phyloP scores from a whole-genome alignment of 2,113 vertebrate species.

The Oxyura jamaicensis region DNA sequence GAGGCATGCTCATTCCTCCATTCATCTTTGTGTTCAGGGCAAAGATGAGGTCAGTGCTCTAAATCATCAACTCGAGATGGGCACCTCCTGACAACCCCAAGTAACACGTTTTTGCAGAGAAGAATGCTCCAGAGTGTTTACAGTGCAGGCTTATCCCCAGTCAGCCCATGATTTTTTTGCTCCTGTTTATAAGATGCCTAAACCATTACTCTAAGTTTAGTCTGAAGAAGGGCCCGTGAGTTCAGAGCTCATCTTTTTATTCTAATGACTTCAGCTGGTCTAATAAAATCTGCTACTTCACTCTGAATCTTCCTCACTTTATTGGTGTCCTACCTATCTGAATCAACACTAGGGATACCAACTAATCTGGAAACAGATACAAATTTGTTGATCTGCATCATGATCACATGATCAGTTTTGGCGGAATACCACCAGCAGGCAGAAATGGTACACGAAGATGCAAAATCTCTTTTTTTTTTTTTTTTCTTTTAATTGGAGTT shows the following conservation, averaged over 20 bases:
- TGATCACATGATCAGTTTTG: neutral
- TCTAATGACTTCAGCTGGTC: neutral
- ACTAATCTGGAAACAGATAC: neutral
- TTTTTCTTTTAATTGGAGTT: neutral
- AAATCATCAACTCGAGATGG: neutral
- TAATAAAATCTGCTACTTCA: neutral
- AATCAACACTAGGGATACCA: neutral
- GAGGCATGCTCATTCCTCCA: neutral
- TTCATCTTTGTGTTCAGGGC: rapidly evolving
- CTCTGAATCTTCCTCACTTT: neutral
- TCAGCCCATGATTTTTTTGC: neutral
- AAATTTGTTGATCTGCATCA: neutral
- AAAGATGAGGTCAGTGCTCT: neutral
- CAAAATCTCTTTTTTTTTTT: neutral
- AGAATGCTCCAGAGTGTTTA: neutral
- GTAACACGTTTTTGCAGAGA: neutral
- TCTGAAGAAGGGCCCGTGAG: neutral
- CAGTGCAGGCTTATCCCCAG: neutral
- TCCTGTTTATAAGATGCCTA: neutral
- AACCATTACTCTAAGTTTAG: neutral
- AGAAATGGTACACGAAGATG: neutral
- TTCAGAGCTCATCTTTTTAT: neutral
- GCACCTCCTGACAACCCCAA: neutral
- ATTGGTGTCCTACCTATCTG: neutral
- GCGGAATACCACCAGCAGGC: neutral